Conservation (phyloP, 2,113 vertebrate genomes). For the Mungos mungo region DNA sequence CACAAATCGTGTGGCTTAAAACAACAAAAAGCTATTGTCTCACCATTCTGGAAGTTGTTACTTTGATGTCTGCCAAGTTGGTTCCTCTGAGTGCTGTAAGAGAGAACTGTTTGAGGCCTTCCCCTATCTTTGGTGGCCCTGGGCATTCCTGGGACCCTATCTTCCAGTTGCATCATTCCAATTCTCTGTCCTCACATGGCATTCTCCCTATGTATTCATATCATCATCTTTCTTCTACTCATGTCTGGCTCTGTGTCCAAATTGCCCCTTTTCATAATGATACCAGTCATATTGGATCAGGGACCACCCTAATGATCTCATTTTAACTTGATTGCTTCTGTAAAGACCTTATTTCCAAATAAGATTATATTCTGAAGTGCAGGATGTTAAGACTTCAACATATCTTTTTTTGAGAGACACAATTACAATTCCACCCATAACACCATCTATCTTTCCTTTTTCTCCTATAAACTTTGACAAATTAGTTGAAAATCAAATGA, state of each 20-base stretch:
- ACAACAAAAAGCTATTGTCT: not conserved
- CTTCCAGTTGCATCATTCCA: not conserved
- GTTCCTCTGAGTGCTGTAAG: not conserved
- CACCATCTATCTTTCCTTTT: not conserved
- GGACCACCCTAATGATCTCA: not conserved
- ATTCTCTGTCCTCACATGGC: not conserved
- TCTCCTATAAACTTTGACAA: not conserved
- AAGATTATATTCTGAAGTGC: not conserved
- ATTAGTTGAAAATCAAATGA: not conserved
- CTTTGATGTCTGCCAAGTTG: not conserved
- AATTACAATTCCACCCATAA: not conserved
- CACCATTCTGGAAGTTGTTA: not conserved
- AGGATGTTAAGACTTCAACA: not conserved
- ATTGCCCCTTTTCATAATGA: not conserved
- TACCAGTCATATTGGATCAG: not conserved
- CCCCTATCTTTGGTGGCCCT: not conserved
- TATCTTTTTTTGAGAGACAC: not conserved
- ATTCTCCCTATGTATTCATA: not conserved
- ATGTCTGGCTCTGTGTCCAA: not conserved
- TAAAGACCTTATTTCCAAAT: not conserved
- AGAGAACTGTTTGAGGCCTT: not conserved
- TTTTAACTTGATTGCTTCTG: not conserved
- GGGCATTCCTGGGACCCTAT: not conserved
- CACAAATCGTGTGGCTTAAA: not conserved
- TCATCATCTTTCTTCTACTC: not conserved